These are phyloP conservation scores for Sylvilagus bachmani DNA, from an alignment of 2,113 vertebrate species.

Conservation along the genomic window DNA sequence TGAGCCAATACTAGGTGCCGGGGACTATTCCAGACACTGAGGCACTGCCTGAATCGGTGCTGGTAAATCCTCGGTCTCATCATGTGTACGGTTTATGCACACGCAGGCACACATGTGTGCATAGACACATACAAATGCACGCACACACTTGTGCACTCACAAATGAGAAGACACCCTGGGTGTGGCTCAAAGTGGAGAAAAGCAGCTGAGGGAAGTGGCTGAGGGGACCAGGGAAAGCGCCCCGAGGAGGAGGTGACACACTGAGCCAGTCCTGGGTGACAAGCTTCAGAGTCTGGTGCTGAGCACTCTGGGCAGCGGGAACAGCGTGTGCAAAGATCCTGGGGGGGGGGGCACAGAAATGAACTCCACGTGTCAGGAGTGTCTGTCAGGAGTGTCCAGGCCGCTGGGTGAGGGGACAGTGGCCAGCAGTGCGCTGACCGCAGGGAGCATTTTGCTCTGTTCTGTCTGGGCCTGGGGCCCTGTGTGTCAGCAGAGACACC, in stretches of 20 bases:
- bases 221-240: not conserved
- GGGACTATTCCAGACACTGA: not conserved
- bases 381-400: not conserved
- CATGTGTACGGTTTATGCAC: not conserved
- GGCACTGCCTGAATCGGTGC: not conserved
- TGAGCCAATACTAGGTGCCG: not conserved
- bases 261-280: not conserved
- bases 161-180: too few relatives aligned
- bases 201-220: too few relatives aligned
- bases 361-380: not conserved
- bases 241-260: not conserved
- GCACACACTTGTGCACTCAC: too few relatives aligned
- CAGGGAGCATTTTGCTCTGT: not conserved
- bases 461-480: not conserved
- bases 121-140: too few relatives aligned
- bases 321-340: not conserved
- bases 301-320: not conserved
- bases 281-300: not conserved
- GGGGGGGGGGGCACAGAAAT: not conserved
- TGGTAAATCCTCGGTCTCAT: not conserved
- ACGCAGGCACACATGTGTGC: too few relatives aligned
- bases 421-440: too few relatives aligned
- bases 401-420: not conserved
- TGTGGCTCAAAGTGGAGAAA: not conserved
- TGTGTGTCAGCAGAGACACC: not conserved